A percentile compares a stretch with the other conserved stretches of the same genome.
phyloP scores from a whole-genome alignment of 2,113 vertebrate species.

The Myrmecobius fasciatus region DNA sequence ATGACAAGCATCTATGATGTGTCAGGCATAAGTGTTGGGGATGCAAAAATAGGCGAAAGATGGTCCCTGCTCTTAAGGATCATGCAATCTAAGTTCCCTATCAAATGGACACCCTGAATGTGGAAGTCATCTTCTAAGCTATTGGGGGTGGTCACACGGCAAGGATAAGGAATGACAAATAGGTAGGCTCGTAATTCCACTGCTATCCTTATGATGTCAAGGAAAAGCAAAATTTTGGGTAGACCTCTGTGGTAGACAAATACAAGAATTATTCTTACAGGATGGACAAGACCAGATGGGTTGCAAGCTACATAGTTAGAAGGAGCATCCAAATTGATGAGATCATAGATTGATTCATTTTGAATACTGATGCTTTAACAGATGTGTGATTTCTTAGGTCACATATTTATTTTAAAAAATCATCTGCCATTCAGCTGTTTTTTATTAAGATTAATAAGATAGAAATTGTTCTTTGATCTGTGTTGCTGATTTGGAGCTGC shows the following conservation, averaged over 20 bases:
- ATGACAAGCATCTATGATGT: neutral
- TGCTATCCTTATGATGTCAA: neutral
- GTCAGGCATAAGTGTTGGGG: neutral
- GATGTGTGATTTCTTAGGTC: conserved; percentile 2
- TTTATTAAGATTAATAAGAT: conserved; percentile 65
- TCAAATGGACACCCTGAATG: neutral
- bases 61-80: neutral
- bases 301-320: neutral
- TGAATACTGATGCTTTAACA: neutral
- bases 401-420: conserved; percentile 68
- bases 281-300: neutral
- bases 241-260: neutral
- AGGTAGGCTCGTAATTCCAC: neutral
- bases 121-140: neutral
- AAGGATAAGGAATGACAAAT: neutral
- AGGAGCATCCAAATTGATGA: neutral
- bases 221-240: neutral
- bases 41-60: neutral
- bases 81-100: neutral
- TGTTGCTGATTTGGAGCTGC: conserved; percentile 53
- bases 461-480: conserved; percentile 77
- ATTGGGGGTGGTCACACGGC: neutral
- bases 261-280: neutral
- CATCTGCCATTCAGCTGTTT: conserved; percentile 61
- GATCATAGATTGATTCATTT: neutral